Base-by-base conservation (phyloP, 2,888 invertebrate genomes). In the Marasmarcha lunaedactyla region DNA sequence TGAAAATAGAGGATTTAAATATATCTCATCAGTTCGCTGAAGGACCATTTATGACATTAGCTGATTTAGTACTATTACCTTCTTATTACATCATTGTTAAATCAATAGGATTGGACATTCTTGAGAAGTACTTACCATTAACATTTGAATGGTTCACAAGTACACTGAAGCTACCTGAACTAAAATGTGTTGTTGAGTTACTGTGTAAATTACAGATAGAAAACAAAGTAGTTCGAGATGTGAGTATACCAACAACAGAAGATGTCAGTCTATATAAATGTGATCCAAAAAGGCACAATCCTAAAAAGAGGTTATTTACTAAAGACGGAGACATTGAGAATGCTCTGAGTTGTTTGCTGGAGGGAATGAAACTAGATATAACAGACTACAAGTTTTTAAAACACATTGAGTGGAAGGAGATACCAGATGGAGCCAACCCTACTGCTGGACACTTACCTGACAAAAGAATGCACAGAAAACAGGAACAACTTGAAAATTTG, bases 401-500 rank as follows among this genome's bases (percentile, higher is more conserved):
- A 14, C 43, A 45, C 15, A 63, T 93, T 40, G 81, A 90, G 51
- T 95, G 95, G 94, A 62, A 74, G 4, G 55, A 76, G 11, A 85
- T 95, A 37, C 95, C 95, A 0, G 68, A 86, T 27, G 89, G 89
- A 10, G 90, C 90, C 1, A 90, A 90, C 56, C 95, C 95, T 3
- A 86, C 86, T 51, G 90, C 90, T 42, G 94, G 94, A 0, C 88
- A 92, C 35, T 72, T 97, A 39, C 97, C 97, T 1, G 78, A 85
- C 49, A 85, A 86, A 15, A 87, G 97, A 41, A 83, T 91, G 6
- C 71, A 83, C 12, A 85, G 94, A 38, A 97, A 97, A 77, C 89
- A 91, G 26, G 89, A 95, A 50, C 97, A 97, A 61, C 65, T 97
- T 30, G 92, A 95, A 68, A 96, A 93, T 65, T 78, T 97, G 51